Evolutionary conservation across 2,888 invertebrate genomes (phyloP), one percentile per base, ranked within the genome.

Genomic region (Scaeva pyrastri): DNA sequence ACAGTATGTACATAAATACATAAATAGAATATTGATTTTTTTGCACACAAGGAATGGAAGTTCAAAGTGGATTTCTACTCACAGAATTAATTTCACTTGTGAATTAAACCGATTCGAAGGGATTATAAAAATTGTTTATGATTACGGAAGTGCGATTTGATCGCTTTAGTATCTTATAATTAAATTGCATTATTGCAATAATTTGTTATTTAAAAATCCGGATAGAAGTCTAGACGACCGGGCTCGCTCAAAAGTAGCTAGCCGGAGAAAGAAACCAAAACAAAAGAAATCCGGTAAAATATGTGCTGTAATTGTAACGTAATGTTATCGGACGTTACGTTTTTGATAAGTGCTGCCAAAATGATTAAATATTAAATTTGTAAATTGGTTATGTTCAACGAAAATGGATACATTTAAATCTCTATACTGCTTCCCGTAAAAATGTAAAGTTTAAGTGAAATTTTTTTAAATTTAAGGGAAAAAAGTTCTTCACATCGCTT

Each of bases 21-120:
- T 45, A 2, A 11, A 39, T 19, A 41, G 31, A 52, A 73, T 82
- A 82, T 82, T 78, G 82, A 82, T 82, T 82, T 82, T 78, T 62
- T 62, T 36, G 14, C 7, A 2, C 16, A 3, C 39, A 36, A 11
- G n/a, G 21, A n/a, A 45, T 66, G 62, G 77, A 55, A 70, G 77
- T 31, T 26, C 8, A 6, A 14, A n/a, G 50, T 36, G n/a, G 43
- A 43, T 12, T 39, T 39, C 12, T 21, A 3, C 2, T 16, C 19
- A 39, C 8, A 26, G 1, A 41, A 39, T 48, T 26, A 14, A 41
- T n/a, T n/a, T 48, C 3, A 11, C 1, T 23, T 3, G 12, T 36
- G n/a, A 19, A 21, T 12, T 19, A 3, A 52, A 8, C 1, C n/a
- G 23, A 36, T 14, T n/a, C 0, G 6, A 11, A 55, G 26, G 8